Percentiles rank a stretch among this genome's conserved stretches.
Evolutionary conservation across 1,140 invertebrate species (phyloP).

Genomic region (Drosophila paulistorum): DNA sequence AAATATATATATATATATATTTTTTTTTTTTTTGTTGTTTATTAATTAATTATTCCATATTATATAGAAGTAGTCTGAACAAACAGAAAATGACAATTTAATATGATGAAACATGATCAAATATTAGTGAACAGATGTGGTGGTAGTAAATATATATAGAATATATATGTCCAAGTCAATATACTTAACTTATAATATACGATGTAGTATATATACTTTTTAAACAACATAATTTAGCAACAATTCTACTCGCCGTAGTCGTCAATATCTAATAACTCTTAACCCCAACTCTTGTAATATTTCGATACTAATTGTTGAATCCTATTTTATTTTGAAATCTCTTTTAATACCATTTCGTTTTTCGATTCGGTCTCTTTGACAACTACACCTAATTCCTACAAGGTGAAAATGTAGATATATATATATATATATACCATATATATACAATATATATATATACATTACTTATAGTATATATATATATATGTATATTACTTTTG

Average conservation of each 20-base stretch:
- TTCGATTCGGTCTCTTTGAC: slow-evolving; percentile 50
- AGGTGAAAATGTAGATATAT: slow-evolving; percentile 73
- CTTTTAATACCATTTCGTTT: slow-evolving; percentile 35
- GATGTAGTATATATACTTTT: slow-evolving; percentile 60
- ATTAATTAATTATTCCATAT: slow-evolving; percentile 13
- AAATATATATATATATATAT: not conserved
- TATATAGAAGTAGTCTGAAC: slow-evolving; percentile 28
- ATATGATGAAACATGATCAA: slow-evolving; percentile 37
- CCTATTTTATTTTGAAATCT: slow-evolving; percentile 22
- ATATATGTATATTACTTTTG: slow-evolving; percentile 67
- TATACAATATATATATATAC: slow-evolving; percentile 28
- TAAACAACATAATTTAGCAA: slow-evolving; percentile 60
- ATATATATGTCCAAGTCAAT: slow-evolving; percentile 45
- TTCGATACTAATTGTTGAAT: slow-evolving; percentile 14
- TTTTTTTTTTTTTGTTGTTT: not conserved
- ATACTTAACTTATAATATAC: slow-evolving; percentile 47
- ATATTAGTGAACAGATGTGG: slow-evolving; percentile 59
- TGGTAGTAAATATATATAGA: slow-evolving; percentile 48
- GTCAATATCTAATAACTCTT: slow-evolving; percentile 30
- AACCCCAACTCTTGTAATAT: slow-evolving; percentile 18
- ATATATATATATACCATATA: slow-evolving; percentile 10
- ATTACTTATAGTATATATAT: slow-evolving; percentile 36
- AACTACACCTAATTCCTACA: slow-evolving; percentile 72
- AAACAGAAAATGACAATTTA: slow-evolving; percentile 25
- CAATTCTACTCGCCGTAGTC: slow-evolving; percentile 43